phyloP scores from a whole-genome alignment of 2,113 vertebrate genomes.

The Hoplias malabaricus region DNA sequence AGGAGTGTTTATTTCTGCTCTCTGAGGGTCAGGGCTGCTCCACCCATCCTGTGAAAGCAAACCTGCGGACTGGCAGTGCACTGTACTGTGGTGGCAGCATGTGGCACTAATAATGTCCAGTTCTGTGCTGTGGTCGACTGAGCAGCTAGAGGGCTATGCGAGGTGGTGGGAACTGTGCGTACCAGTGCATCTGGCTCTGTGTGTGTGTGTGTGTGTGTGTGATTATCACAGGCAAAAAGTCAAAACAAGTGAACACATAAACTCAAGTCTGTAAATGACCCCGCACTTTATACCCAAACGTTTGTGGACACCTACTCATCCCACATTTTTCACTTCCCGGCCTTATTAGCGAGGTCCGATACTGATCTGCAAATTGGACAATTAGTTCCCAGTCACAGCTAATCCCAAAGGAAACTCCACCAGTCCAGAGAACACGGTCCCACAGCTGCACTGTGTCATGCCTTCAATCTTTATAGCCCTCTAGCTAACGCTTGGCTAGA shows the following conservation, averaged over 20 bases:
- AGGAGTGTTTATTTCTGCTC: conserved; percentile 30
- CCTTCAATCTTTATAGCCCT: too few species aligned
- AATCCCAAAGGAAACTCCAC: too few species aligned
- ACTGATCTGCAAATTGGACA: too few species aligned
- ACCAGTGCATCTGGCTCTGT: not conserved
- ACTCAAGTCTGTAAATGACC: not conserved
- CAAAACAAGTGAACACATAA: not conserved
- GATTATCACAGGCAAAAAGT: not conserved
- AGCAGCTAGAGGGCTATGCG: not conserved
- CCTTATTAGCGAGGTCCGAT: too few species aligned
- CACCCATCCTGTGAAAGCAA: conserved; percentile 39
- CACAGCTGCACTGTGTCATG: too few species aligned
- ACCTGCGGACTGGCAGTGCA: not conserved
- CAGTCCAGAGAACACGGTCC: too few species aligned
- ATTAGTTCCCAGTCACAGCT: too few species aligned
- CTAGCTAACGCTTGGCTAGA: too few species aligned
- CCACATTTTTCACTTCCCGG: too few species aligned
- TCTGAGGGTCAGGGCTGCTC: conserved; percentile 11
- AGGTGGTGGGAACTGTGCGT: not conserved
- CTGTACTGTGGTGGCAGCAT: conserved; percentile 15
- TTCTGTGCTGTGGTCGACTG: not conserved
- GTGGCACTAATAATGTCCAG: conserved; percentile 42
- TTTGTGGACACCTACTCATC: too few species aligned
- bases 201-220: conserved; percentile 11
- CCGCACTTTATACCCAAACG: not conserved